Percentiles rank a stretch among this genome's conserved stretches.
These are phyloP conservation scores for Theristus sp. DNA, from an alignment of 2,888 invertebrate species.

Conservation along the genomic window DNA sequence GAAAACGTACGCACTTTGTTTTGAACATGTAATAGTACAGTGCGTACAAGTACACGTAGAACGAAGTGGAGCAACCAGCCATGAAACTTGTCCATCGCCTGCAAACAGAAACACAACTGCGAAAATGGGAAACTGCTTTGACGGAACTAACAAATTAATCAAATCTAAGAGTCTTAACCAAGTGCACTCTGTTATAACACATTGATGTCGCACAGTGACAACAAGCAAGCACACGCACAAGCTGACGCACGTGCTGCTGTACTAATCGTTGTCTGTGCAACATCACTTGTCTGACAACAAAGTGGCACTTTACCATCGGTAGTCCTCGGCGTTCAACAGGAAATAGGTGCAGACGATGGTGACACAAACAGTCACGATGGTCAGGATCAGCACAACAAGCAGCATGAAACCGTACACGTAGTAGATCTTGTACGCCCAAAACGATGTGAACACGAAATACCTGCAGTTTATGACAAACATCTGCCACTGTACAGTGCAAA, in stretches of 20 bases:
- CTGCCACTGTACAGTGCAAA: neutral
- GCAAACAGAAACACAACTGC: constrained; percentile 1
- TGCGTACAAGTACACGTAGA: constrained; percentile 92
- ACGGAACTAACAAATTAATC: no score
- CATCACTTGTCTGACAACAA: neutral
- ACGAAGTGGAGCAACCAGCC: constrained; percentile 83
- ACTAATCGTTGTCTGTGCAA: no score
- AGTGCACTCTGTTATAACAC: no score
- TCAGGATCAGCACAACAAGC: constrained; percentile 56
- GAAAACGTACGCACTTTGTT: constrained; percentile 57
- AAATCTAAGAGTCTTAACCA: no score
- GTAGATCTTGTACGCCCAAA: constrained; percentile 99
- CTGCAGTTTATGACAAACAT: constrained; percentile 16
- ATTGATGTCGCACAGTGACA: neutral
- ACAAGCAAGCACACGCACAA: neutral
- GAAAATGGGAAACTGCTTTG: no score
- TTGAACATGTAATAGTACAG: constrained; percentile 99
- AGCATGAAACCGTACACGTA: constrained; percentile 99
- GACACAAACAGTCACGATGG: constrained; percentile 97
- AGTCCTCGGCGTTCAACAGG: constrained; percentile 95
- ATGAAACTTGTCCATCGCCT: constrained; percentile 53
- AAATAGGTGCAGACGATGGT: constrained; percentile 99
- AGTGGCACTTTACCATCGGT: constrained; percentile 74
- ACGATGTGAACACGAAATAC: constrained; percentile 98
- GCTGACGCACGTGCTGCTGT: neutral